Evolutionary conservation across 2,113 vertebrate species (phyloP).

Genomic region (Lathamus discolor): DNA sequence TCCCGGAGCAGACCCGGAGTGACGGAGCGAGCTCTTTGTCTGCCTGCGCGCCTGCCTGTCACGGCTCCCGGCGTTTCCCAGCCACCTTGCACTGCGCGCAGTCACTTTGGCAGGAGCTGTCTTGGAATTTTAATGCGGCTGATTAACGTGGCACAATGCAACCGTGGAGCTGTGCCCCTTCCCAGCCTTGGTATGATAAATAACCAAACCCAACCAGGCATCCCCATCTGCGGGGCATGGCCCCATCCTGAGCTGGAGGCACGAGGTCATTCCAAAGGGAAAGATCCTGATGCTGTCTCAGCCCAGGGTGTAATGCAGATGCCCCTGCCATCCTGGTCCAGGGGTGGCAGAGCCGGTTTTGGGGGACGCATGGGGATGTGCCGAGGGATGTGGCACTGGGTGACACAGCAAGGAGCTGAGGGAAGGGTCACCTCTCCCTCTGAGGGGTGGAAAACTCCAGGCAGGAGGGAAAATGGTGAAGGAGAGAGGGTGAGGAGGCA

Average conservation of each 20-base stretch:
- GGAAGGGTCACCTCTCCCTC: background rate
- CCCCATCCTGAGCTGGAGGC: background rate
- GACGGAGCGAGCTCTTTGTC: slow-evolving; percentile 58
- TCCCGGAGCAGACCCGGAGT: slow-evolving; percentile 31
- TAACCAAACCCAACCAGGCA: background rate
- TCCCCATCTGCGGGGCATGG: rapidly evolving
- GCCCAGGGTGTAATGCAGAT: background rate
- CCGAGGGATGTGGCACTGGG: background rate
- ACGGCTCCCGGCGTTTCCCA: slow-evolving; percentile 49
- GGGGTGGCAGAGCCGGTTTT: background rate
- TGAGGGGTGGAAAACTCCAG: background rate
- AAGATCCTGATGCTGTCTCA: background rate
- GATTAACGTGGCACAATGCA: slow-evolving; percentile 15
- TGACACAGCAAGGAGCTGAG: background rate
- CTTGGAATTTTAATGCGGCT: slow-evolving; percentile 69
- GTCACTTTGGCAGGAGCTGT: slow-evolving; percentile 63
- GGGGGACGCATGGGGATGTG: background rate
- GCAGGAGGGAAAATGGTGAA: background rate
- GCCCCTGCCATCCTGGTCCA: background rate
- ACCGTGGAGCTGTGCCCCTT: background rate
- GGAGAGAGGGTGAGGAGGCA: background rate
- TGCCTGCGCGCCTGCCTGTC: slow-evolving; percentile 48
- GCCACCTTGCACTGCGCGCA: slow-evolving; percentile 55
- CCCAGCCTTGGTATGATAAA: background rate
- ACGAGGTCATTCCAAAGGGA: background rate